Base-by-base conservation (phyloP, 2,797 vertebrate genomes). In the Decapterus maruadsi region DNA sequence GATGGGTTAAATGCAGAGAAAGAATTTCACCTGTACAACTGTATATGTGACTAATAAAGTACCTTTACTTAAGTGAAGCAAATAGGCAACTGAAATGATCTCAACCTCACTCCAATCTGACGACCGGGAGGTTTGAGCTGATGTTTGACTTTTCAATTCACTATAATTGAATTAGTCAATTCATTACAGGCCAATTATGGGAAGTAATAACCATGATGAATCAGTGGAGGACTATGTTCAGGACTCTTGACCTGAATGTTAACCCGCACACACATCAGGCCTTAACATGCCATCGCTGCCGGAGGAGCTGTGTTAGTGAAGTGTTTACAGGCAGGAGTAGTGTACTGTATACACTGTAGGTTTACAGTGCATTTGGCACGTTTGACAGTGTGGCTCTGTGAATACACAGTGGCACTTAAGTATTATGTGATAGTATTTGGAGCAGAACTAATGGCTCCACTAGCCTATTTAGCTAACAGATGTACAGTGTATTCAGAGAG, bases 381-480 rank as follows among this genome's bases (percentile, higher is more conserved):
- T 68, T 60, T 34, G 46, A 20, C 58, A 62, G 34, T 5, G 14
- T 63, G 68, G 26, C 75, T 58, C 43, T 58, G 29, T 57, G 58
- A 36, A 68, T 22, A 68, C 75, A 57, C 50, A 57, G 48, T 2
- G 64, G 75, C 86, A 77, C 81, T 77, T 85, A 69, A 73, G 75
- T 80, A 82, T 86, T 81, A 82, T 85, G 82, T 58, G 77, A 58
- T n/a, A 31, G 73, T 74, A 90, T 91, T 66, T 91, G 75, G 90
- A 91, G 90, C 89, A 87, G 89, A 90, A 92, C 81, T 92, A 92
- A 92, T 91, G 53, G 58, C 72, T 78, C 76, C 68, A 62, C 55
- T 60, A 31, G 63, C 80, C 75, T 82, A 79, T 84, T 82, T 42
- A 68, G 38, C 73, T 50, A 80, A 81, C 80, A 82, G 43, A 81